Conservation (phyloP, 2,113 vertebrate genomes). For the Neomonachus schauinslandi region DNA sequence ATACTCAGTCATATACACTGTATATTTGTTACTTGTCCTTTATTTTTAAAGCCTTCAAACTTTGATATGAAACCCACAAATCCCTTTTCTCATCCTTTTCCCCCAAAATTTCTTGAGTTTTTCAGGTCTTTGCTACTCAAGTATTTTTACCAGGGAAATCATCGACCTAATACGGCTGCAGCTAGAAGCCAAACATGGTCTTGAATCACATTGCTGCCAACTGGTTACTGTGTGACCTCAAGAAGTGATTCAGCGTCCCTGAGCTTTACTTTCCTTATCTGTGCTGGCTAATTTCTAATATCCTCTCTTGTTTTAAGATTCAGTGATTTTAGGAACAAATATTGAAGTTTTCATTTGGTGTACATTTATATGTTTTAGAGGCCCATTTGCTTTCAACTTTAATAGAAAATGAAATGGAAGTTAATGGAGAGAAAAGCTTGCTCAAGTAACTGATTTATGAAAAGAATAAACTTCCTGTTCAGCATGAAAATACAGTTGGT, state of each 20-base stretch:
- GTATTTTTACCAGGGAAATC: slow-evolving; percentile 7
- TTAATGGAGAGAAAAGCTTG: neutral
- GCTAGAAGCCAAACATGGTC: neutral
- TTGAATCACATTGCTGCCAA: neutral
- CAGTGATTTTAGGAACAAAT: neutral
- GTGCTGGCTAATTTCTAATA: neutral
- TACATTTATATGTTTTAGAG: neutral
- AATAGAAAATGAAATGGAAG: slow-evolving; percentile 28
- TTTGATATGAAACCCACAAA: neutral
- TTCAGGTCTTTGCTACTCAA: neutral
- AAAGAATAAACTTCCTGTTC: neutral
- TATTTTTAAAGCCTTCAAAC: neutral
- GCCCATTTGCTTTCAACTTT: neutral
- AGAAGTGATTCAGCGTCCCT: neutral
- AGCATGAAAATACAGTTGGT: neutral
- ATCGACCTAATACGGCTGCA: neutral
- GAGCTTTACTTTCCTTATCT: neutral
- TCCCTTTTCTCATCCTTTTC: neutral
- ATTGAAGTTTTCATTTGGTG: neutral
- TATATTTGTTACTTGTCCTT: neutral
- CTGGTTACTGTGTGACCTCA: neutral
- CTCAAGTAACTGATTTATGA: neutral
- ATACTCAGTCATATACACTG: neutral
- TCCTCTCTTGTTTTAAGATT: neutral
- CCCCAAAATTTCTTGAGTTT: neutral